Conservation (phyloP, 2,797 vertebrate genomes). For the Crenuchus spilurus region DNA sequence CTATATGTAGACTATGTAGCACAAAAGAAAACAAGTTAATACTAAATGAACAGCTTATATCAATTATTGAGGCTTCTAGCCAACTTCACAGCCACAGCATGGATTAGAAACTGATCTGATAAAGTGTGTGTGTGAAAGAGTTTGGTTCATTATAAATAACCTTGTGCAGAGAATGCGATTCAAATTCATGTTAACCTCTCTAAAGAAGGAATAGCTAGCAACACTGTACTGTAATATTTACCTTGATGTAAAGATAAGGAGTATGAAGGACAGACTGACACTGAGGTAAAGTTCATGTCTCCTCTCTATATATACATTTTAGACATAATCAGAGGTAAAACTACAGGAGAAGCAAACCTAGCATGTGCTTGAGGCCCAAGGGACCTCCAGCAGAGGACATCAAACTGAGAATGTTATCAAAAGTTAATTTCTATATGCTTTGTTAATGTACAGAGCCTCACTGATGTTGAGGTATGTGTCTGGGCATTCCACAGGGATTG, state of each 20-base stretch:
- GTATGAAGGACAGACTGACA: neutral
- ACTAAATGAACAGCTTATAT: too few species aligned
- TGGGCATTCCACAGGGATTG: neutral
- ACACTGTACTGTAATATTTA: neutral
- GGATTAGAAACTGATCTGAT: conserved; percentile 39
- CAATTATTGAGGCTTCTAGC: neutral
- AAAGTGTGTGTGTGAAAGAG: neutral
- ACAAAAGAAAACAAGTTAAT: too few species aligned
- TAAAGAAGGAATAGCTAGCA: neutral
- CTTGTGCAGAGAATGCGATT: neutral
- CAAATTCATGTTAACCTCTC: neutral
- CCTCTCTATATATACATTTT: too few species aligned
- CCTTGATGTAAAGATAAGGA: neutral
- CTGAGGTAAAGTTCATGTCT: too few species aligned
- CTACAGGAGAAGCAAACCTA: neutral
- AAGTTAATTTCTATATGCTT: neutral
- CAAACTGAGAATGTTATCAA: neutral
- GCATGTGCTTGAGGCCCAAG: neutral
- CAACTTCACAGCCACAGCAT: conserved; percentile 11
- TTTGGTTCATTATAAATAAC: neutral
- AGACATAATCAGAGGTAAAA: neutral
- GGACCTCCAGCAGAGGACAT: neutral
- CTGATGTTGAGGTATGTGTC: neutral
- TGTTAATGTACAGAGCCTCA: neutral
- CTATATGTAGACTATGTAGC: neutral